These are phyloP conservation scores for Xestia xanthographa DNA, from an alignment of 2,888 invertebrate species.

Conservation along the genomic window DNA sequence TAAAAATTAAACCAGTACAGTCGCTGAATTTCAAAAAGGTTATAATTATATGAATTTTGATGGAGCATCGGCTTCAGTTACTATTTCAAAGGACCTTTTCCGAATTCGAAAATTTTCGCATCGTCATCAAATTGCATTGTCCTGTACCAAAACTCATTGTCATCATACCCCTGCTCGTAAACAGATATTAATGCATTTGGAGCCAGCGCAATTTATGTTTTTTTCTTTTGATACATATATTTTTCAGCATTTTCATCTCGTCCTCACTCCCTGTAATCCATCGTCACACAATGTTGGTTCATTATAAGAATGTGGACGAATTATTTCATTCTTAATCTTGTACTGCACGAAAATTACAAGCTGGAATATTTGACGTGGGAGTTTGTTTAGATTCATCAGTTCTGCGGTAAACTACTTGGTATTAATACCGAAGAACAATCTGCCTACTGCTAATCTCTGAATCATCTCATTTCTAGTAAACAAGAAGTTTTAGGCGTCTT, in stretches of 20 bases:
- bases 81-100: background rate
- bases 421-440: background rate
- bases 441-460: slow-evolving; percentile 3
- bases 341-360: background rate
- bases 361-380: background rate
- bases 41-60: background rate
- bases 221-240: background rate
- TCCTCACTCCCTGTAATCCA: background rate
- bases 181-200: background rate
- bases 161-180: background rate
- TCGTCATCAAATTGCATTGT: background rate
- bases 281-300: background rate
- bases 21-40: background rate
- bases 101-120: background rate
- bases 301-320: background rate
- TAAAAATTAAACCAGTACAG: background rate
- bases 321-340: background rate
- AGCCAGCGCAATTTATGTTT: background rate
- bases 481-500: slow-evolving; percentile 3
- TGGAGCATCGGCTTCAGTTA: background rate
- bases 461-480: slow-evolving; percentile 6
- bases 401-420: slow-evolving; percentile 4
- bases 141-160: background rate
- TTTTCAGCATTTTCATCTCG: background rate
- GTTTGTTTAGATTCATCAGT: background rate